phyloP scores from a whole-genome alignment of 1,140 invertebrate genomes.

The Scylla paramamosain region DNA sequence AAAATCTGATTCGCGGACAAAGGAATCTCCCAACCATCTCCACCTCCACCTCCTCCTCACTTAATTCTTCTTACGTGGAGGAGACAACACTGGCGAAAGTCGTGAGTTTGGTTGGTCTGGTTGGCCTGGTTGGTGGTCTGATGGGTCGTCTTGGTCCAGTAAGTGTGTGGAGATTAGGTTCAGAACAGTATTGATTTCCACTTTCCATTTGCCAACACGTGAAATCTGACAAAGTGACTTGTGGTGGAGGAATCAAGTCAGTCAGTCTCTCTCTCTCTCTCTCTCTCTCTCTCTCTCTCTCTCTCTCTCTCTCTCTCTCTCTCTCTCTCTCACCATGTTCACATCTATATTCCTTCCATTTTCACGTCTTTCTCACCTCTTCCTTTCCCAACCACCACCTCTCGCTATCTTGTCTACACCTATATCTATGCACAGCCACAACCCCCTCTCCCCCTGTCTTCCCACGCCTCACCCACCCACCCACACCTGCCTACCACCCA shows the following conservation, averaged over 20 bases:
- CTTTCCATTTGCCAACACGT: too few relatives aligned
- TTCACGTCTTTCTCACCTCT: background rate
- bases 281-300: conserved; percentile 20
- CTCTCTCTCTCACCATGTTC: background rate
- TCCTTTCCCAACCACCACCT: background rate
- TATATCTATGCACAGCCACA: too few relatives aligned
- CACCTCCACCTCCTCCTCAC: too few relatives aligned
- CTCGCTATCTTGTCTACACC: background rate
- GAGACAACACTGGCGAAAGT: too few relatives aligned
- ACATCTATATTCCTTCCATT: background rate
- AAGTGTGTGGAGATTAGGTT: too few relatives aligned
- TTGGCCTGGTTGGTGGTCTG: too few relatives aligned
- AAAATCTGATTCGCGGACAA: conserved; percentile 7
- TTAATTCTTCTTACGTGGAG: too few relatives aligned
- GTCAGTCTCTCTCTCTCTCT: background rate
- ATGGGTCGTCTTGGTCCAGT: too few relatives aligned
- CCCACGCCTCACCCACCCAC: background rate
- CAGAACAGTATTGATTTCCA: too few relatives aligned
- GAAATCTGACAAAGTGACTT: too few relatives aligned
- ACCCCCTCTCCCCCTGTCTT: background rate
- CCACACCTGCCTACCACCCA: background rate
- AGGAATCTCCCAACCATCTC: background rate
- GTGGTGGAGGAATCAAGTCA: too few relatives aligned
- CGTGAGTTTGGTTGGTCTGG: too few relatives aligned
- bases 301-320: conserved; percentile 17